Evolutionary conservation across 2,888 invertebrate genomes (phyloP).

Genomic region (Dermolepida albohirtum): DNA sequence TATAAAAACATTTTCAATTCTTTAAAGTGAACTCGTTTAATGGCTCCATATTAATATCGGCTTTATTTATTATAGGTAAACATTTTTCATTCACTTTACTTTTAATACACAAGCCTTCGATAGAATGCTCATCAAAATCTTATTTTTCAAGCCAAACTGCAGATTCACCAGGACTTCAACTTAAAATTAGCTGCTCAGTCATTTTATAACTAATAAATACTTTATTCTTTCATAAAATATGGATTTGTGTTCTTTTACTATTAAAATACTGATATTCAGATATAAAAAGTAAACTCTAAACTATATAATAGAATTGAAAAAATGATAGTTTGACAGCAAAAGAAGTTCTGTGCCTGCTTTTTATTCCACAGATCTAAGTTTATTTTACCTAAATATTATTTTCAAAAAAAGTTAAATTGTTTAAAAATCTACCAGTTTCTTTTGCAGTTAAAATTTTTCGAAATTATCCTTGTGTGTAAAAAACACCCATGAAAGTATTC

Average conservation of each 20-base stretch:
- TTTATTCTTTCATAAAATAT: slow-evolving; percentile 2
- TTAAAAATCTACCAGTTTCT: no score
- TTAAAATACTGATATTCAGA: not conserved
- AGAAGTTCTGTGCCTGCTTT: no score
- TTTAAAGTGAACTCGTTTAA: slow-evolving; percentile 77
- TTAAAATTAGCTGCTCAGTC: slow-evolving; percentile 58
- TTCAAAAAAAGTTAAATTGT: no score
- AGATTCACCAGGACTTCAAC: slow-evolving; percentile 75
- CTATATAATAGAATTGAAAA: slow-evolving; percentile 18
- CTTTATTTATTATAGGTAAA: slow-evolving; percentile 85
- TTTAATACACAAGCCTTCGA: slow-evolving; percentile 58
- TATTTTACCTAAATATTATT: no score
- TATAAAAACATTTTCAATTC: slow-evolving; percentile 86
- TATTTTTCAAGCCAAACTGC: slow-evolving; percentile 68
- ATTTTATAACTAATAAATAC: slow-evolving; percentile 33
- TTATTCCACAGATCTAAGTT: no score
- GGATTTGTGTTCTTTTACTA: slow-evolving; percentile 15
- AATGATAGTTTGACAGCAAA: no score
- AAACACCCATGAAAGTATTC: no score
- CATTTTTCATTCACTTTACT: slow-evolving; percentile 88
- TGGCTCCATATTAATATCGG: slow-evolving; percentile 81
- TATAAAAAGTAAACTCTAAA: slow-evolving; percentile 18
- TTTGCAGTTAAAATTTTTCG: no score
- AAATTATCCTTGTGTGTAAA: no score
- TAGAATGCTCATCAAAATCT: slow-evolving; percentile 57